phyloP scores from a whole-genome alignment of 2,797 vertebrate genomes.

The Merluccius polli region DNA sequence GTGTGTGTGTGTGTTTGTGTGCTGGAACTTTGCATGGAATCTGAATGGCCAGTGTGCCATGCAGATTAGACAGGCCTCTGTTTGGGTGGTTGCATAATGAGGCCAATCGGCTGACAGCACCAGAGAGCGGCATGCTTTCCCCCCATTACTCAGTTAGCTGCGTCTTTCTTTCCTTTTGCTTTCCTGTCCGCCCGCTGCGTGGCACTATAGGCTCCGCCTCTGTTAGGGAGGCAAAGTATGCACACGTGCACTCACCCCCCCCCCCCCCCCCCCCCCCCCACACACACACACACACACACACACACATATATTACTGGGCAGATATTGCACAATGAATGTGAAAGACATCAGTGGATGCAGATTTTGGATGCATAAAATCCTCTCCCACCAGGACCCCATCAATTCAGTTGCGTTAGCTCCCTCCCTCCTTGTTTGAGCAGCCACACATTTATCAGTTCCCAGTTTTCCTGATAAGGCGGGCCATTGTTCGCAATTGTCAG shows the following conservation, averaged over 20 bases:
- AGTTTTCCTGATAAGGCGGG: no score
- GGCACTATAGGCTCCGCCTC: no score
- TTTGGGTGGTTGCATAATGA: slow-evolving; percentile 75
- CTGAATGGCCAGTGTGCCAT: slow-evolving; percentile 57
- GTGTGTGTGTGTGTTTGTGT: not conserved
- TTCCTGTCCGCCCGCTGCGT: not conserved
- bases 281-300: not conserved
- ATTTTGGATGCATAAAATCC: not conserved
- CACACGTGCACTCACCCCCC: not conserved
- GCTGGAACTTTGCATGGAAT: slow-evolving; percentile 29
- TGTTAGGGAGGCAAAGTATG: no score
- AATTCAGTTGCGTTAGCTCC: not conserved
- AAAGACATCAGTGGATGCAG: not conserved
- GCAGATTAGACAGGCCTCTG: slow-evolving; percentile 56
- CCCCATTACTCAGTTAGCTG: slow-evolving; percentile 4
- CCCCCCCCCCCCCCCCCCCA: no score
- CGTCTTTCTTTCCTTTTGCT: not conserved
- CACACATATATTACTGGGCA: not conserved
- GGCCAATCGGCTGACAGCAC: slow-evolving; percentile 63
- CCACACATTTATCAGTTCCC: not conserved
- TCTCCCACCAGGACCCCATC: not conserved
- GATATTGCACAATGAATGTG: not conserved
- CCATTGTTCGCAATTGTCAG: no score
- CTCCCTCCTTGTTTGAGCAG: not conserved
- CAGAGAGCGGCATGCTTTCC: slow-evolving; percentile 48